These are phyloP conservation scores for Pangasius larnaudii DNA, from an alignment of 2,797 vertebrate genomes.

Conservation along the genomic window DNA sequence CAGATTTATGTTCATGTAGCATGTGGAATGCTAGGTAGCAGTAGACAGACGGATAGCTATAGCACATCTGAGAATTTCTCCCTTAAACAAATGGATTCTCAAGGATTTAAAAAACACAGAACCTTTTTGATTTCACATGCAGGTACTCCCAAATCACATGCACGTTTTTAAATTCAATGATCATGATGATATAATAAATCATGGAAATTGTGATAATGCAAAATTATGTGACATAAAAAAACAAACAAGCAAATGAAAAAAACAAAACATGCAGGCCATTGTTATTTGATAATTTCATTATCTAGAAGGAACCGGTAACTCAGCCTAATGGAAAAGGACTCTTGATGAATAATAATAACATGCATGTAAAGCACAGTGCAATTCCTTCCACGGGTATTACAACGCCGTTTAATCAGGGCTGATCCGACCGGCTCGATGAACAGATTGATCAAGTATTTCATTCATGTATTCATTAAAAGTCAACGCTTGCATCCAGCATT, in stretches of 20 bases:
- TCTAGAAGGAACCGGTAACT: neutral
- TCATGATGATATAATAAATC: neutral
- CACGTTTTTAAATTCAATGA: neutral
- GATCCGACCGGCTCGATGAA: neutral
- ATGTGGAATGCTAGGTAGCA: neutral
- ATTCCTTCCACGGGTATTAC: neutral
- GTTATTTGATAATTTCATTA: neutral
- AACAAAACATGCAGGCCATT: neutral
- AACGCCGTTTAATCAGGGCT: slow-evolving; percentile 8
- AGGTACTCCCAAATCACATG: neutral
- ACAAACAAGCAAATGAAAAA: neutral
- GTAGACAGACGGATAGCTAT: neutral
- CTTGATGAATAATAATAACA: neutral
- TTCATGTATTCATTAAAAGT: neutral
- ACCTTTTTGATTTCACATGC: neutral
- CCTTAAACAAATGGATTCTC: neutral
- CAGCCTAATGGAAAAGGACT: neutral
- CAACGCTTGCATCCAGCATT: neutral
- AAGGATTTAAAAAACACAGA: neutral
- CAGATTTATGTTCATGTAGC: neutral
- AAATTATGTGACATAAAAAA: neutral
- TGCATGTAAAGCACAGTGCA: neutral
- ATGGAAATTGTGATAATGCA: neutral
- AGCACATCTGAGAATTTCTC: no score
- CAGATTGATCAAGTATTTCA: neutral